Conservation (phyloP, 2,888 invertebrate genomes). For the Ochropacha duplaris region DNA sequence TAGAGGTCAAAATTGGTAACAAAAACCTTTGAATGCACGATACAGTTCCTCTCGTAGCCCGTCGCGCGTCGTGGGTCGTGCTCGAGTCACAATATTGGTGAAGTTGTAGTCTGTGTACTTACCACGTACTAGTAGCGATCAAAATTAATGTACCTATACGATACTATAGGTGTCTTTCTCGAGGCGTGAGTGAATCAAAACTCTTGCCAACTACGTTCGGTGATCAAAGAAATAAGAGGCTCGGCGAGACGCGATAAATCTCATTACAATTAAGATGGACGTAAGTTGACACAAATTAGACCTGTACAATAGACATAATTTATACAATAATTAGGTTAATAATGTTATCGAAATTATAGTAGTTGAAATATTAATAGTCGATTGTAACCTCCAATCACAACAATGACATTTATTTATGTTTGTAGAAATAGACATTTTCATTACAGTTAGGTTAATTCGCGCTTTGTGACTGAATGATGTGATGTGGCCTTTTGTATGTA, state of each 20-base stretch:
- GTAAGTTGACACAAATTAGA: slow-evolving; percentile 62
- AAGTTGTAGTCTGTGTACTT: slow-evolving; percentile 35
- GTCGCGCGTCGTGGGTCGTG: too few relatives aligned
- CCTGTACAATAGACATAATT: slow-evolving; percentile 63
- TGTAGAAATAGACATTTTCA: slow-evolving; percentile 62
- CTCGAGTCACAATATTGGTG: slow-evolving; percentile 64
- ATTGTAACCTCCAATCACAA: slow-evolving; percentile 39
- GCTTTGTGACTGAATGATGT: slow-evolving; percentile 83
- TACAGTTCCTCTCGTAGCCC: slow-evolving; percentile 80
- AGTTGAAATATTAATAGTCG: slow-evolving; percentile 50
- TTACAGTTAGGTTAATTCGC: slow-evolving; percentile 62
- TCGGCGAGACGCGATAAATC: slow-evolving; percentile 51
- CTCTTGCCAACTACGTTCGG: slow-evolving; percentile 63
- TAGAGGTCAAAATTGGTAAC: slow-evolving; percentile 73
- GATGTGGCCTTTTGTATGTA: slow-evolving; percentile 82
- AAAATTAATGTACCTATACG: slow-evolving; percentile 8
- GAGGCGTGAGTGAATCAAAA: slow-evolving; percentile 40
- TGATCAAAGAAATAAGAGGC: slow-evolving; percentile 52
- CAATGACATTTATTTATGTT: slow-evolving; percentile 37
- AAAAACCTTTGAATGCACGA: slow-evolving; percentile 75
- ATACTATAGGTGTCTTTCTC: slow-evolving; percentile 58
- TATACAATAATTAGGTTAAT: slow-evolving; percentile 63
- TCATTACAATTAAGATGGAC: slow-evolving; percentile 50
- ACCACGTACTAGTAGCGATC: slow-evolving; percentile 3
- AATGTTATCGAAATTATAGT: slow-evolving; percentile 56